Conservation (phyloP, 2,797 vertebrate genomes). For the Acanthiza pusilla region DNA sequence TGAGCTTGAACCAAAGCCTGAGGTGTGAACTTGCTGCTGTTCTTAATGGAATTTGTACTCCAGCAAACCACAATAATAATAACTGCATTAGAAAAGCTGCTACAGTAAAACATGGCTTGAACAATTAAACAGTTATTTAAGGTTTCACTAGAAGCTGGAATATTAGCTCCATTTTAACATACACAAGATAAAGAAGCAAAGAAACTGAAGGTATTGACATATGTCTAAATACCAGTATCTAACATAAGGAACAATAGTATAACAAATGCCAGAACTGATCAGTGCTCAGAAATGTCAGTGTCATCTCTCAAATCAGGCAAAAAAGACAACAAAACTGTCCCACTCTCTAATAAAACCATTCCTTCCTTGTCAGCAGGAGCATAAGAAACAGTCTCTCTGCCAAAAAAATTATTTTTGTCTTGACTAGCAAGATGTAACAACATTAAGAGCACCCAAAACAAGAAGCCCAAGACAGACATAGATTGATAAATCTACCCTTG, state of each 20-base stretch:
- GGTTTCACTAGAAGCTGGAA: not conserved
- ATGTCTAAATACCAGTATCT: not conserved
- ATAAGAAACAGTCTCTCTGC: not conserved
- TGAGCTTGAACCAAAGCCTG: not conserved
- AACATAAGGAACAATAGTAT: rapidly evolving
- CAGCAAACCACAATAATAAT: not conserved
- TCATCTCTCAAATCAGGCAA: not conserved
- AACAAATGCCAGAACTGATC: not conserved
- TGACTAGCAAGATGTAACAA: not conserved
- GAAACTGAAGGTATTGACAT: not conserved
- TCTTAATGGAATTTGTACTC: not conserved
- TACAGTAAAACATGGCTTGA: not conserved
- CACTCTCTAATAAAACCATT: rapidly evolving
- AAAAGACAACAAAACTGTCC: rapidly evolving
- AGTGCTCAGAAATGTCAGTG: not conserved
- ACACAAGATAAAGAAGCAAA: not conserved
- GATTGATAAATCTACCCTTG: not conserved
- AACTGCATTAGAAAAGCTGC: not conserved
- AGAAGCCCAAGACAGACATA: not conserved
- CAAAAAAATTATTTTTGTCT: not conserved
- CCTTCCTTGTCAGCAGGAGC: not conserved
- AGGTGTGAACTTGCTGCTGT: not conserved
- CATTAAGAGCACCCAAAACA: not conserved
- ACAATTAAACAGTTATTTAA: not conserved
- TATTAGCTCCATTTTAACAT: not conserved